Evolutionary conservation across 2,888 invertebrate genomes (phyloP).

Genomic region (Limenitis camilla): DNA sequence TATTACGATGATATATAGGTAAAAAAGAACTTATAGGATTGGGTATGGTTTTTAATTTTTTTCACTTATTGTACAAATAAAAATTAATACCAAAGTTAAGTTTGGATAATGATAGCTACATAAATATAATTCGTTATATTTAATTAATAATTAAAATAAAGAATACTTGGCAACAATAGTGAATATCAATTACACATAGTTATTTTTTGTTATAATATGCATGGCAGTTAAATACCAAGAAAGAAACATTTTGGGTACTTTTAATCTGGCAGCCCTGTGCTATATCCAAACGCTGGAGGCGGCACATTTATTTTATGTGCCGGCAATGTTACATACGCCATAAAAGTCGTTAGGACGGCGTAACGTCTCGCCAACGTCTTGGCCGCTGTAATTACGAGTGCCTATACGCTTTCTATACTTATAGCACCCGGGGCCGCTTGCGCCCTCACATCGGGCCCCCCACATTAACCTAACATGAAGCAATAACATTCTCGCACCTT

Average conservation of each 20-base stretch:
- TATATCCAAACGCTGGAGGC: constrained; percentile 62
- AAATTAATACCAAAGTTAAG: no score
- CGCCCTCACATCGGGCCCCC: constrained; percentile 38
- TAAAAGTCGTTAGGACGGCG: constrained; percentile 74
- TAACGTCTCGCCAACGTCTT: constrained; percentile 72
- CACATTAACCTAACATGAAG: constrained; percentile 59
- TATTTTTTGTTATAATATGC: no score
- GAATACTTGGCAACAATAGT: no score
- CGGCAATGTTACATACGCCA: constrained; percentile 74
- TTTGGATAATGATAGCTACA: no score
- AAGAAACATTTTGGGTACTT: constrained; percentile 68
- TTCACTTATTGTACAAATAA: no score
- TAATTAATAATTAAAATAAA: no score
- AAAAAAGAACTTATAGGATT: no score
- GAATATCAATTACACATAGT: no score
- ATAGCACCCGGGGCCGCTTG: constrained; percentile 45
- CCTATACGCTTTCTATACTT: constrained; percentile 45
- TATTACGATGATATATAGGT: no score
- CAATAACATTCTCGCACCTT: constrained; percentile 58
- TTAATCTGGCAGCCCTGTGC: constrained; percentile 65
- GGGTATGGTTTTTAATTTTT: no score
- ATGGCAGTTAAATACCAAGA: no score
- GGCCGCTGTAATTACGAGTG: constrained; percentile 63
- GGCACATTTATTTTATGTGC: constrained; percentile 74
- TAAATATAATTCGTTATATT: no score